These are phyloP conservation scores for Conger conger DNA, from an alignment of 2,113 vertebrate genomes.

Conservation along the genomic window DNA sequence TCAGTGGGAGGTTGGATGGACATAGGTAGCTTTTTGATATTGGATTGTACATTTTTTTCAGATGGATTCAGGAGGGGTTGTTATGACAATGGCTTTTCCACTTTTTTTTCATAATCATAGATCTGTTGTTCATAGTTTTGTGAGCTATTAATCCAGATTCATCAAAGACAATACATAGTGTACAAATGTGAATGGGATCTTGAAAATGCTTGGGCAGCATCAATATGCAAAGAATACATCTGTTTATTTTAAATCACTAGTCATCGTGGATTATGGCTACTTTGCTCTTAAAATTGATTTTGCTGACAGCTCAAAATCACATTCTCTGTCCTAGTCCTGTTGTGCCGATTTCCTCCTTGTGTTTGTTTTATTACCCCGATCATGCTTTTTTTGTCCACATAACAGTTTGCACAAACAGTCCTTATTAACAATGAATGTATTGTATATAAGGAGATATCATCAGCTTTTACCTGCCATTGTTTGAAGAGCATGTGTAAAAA, in stretches of 20 bases:
- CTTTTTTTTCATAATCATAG: too few relatives aligned
- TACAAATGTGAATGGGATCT: neutral
- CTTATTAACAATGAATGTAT: slow-evolving; percentile 32
- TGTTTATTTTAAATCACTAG: neutral
- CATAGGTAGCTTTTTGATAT: neutral
- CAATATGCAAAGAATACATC: neutral
- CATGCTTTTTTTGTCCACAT: neutral
- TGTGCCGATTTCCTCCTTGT: neutral
- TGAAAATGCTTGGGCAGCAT: neutral
- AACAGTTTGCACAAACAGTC: slow-evolving; percentile 44
- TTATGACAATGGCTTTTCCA: neutral
- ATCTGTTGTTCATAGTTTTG: too few relatives aligned
- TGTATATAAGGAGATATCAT: slow-evolving; percentile 37
- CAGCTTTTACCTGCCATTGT: slow-evolving; percentile 44
- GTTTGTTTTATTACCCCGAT: neutral
- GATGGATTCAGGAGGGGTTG: neutral
- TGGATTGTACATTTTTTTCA: neutral
- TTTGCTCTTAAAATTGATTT: neutral
- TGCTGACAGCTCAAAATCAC: neutral
- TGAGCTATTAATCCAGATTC: too few relatives aligned
- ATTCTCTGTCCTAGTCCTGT: neutral
- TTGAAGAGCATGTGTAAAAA: slow-evolving; percentile 55
- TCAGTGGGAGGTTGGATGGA: neutral
- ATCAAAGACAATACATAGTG: too few relatives aligned
- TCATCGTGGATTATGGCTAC: neutral